Evolutionary conservation across 2,113 vertebrate species (phyloP).

Genomic region (Ivindomyrus marchei): DNA sequence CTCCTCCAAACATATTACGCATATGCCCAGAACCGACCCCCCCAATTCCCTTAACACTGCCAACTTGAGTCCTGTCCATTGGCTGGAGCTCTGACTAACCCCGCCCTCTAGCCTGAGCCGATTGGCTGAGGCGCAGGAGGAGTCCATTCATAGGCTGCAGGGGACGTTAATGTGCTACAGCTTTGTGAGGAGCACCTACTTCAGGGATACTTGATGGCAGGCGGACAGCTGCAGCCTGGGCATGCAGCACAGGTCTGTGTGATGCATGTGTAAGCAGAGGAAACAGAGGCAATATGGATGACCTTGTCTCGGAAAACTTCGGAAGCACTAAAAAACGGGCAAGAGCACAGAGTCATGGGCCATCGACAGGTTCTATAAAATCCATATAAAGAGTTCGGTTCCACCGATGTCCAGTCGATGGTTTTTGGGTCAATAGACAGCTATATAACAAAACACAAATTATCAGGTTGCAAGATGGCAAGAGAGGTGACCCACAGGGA

Average conservation of each 20-base stretch:
- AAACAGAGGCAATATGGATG: neutral
- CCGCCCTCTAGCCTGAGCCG: neutral
- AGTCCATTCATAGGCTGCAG: neutral
- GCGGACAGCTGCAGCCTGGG: neutral
- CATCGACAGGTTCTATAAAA: neutral
- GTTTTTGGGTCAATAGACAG: neutral
- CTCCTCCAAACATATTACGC: neutral
- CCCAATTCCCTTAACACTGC: neutral
- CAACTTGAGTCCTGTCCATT: neutral
- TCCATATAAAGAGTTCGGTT: neutral
- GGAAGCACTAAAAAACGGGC: neutral
- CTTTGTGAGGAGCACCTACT: neutral
- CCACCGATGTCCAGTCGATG: neutral
- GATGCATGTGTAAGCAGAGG: neutral
- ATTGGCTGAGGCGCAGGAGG: neutral
- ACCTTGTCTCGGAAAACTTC: neutral
- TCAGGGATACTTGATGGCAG: neutral
- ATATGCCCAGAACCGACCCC: neutral
- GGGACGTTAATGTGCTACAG: neutral
- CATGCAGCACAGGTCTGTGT: neutral
- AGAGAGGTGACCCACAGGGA: conserved; percentile 3
- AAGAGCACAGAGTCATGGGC: neutral
- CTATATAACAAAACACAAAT: neutral
- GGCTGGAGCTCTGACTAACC: neutral
- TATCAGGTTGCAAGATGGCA: neutral